Evolutionary conservation across 2,888 invertebrate species (phyloP).

Genomic region (Xestia c-nigrum): DNA sequence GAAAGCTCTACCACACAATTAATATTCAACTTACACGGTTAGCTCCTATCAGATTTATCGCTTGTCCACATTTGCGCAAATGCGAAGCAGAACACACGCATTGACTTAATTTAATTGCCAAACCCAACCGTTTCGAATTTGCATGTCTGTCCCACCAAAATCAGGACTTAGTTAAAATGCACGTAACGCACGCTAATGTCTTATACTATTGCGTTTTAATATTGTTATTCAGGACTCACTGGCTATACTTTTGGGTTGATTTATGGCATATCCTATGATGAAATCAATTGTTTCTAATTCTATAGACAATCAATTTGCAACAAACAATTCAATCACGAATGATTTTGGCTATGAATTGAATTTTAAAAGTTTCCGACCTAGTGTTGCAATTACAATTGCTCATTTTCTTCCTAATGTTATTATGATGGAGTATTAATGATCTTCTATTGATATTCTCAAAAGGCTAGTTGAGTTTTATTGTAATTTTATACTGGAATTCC

Average conservation of each 20-base stretch:
- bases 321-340: conserved; percentile 61
- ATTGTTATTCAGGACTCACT: conserved; percentile 60
- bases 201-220: conserved; percentile 52
- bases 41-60: conserved; percentile 42
- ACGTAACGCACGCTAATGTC: conserved; percentile 18
- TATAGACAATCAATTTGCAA: conserved; percentile 53
- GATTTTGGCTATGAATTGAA: conserved; percentile 56
- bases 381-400: conserved; percentile 54
- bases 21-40: conserved; percentile 32
- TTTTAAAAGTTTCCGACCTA: conserved; percentile 53
- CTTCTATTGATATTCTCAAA: conserved; percentile 27
- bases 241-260: conserved; percentile 55
- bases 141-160: conserved; percentile 31
- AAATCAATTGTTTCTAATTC: conserved; percentile 57
- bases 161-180: conserved; percentile 47
- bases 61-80: conserved; percentile 32
- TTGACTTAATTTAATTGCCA: conserved; percentile 60
- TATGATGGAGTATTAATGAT: conserved; percentile 54
- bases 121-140: conserved; percentile 31
- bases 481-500: conserved; percentile 53
- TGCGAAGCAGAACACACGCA: conserved; percentile 34
- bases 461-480: conserved; percentile 45
- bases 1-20: background rate
- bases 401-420: conserved; percentile 54
- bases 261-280: conserved; percentile 49